Evolutionary conservation across 2,113 vertebrate species (phyloP).

Genomic region (Tichodroma muraria): DNA sequence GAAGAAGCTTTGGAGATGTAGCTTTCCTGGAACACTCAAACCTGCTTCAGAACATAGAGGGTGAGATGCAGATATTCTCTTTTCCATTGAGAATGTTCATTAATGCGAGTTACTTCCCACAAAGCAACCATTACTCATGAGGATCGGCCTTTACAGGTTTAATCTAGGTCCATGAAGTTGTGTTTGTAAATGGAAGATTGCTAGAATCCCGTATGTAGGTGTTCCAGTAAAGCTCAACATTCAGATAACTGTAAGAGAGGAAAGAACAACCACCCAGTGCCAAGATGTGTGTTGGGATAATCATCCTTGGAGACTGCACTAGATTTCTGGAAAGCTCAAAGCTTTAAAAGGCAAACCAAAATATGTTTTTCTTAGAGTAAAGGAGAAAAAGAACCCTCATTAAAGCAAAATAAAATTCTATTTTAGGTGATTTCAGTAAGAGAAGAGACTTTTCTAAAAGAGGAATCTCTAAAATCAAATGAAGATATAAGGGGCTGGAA

Average conservation of each 20-base stretch:
- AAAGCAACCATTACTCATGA: fast-evolving
- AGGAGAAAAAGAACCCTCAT: not conserved
- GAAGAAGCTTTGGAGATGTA: conserved; percentile 85
- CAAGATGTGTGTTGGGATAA: not conserved
- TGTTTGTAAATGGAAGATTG: not conserved
- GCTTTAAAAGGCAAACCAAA: not conserved
- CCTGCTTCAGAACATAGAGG: conserved; percentile 78
- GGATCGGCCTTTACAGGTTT: not conserved
- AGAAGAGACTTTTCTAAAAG: not conserved
- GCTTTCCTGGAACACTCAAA: conserved; percentile 86
- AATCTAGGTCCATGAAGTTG: not conserved
- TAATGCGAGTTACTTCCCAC: not conserved
- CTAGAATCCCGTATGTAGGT: not conserved
- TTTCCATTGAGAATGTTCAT: not conserved
- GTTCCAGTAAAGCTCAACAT: not conserved
- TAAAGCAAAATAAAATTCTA: not conserved
- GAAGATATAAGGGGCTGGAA: not conserved
- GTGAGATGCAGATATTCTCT: conserved; percentile 61
- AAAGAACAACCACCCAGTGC: not conserved
- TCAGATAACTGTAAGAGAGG: not conserved
- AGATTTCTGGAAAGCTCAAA: not conserved
- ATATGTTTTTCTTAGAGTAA: not conserved
- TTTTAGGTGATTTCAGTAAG: not conserved
- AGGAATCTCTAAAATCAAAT: not conserved
- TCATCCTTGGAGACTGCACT: not conserved